A percentile compares a stretch with the other conserved stretches of the same genome.
phyloP scores from a whole-genome alignment of 2,113 vertebrate genomes.

The Nymphicus hollandicus region DNA sequence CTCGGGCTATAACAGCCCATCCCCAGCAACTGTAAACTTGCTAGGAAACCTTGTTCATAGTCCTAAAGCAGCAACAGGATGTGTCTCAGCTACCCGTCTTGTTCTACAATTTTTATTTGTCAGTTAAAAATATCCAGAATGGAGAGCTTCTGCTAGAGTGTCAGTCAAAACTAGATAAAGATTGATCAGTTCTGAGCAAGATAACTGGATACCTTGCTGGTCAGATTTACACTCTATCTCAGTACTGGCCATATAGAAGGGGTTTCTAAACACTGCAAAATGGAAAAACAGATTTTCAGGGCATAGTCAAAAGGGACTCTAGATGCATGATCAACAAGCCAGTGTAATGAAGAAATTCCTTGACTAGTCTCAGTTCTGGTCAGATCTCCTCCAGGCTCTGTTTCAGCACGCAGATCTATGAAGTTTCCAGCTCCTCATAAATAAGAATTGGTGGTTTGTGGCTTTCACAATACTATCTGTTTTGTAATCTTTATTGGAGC shows the following conservation, averaged over 20 bases:
- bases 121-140: neutral
- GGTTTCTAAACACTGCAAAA: neutral
- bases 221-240: neutral
- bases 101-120: neutral
- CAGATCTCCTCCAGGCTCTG: neutral
- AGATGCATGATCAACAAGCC: neutral
- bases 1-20: neutral
- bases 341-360: neutral
- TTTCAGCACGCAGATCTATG: neutral
- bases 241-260: neutral
- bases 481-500: neutral
- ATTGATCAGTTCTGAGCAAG: neutral
- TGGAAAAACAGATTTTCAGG: neutral
- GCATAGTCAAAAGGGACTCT: neutral
- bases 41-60: neutral
- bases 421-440: neutral
- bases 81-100: neutral
- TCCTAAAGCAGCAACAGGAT: neutral
- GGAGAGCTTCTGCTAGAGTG: neutral
- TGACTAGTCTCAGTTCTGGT: neutral
- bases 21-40: neutral
- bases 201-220: neutral
- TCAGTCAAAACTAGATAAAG: neutral
- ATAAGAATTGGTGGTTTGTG: neutral
- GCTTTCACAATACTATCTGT: neutral